A percentile compares a stretch with the other conserved stretches of the same genome.
phyloP scores from a whole-genome alignment of 2,797 vertebrate genomes.

The Pteropus rufus region DNA sequence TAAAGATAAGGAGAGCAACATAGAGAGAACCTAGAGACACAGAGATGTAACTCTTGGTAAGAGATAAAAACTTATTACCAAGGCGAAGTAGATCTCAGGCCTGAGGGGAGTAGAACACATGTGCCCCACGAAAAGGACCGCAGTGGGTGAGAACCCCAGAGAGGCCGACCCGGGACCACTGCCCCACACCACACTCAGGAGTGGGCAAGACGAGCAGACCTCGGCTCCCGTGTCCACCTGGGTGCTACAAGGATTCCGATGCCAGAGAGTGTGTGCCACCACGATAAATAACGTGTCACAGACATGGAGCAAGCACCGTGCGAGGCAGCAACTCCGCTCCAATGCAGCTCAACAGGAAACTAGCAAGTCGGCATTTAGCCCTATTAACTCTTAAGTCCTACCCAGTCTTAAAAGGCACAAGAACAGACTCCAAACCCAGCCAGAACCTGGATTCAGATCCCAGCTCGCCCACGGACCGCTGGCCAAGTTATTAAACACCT shows the following conservation, averaged over 20 bases:
- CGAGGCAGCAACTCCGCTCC: not conserved
- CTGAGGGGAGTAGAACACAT: not conserved
- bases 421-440: not conserved
- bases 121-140: not conserved
- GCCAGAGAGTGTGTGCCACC: not conserved
- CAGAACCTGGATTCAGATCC: not conserved
- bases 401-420: not conserved
- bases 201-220: no score
- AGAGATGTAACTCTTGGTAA: not conserved
- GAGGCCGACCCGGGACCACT: not conserved
- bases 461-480: not conserved
- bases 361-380: not conserved
- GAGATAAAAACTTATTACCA: not conserved
- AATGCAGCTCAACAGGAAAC: not conserved
- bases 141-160: not conserved
- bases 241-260: not conserved
- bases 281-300: not conserved
- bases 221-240: fast-evolving
- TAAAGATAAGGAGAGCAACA: not conserved
- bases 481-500: not conserved
- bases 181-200: not conserved
- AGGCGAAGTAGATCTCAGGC: not conserved
- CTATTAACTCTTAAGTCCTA: not conserved
- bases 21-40: not conserved
- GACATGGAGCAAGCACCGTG: not conserved